Base-by-base conservation (phyloP, 2,888 invertebrate species). In the Hirtodrosophila confusa region DNA sequence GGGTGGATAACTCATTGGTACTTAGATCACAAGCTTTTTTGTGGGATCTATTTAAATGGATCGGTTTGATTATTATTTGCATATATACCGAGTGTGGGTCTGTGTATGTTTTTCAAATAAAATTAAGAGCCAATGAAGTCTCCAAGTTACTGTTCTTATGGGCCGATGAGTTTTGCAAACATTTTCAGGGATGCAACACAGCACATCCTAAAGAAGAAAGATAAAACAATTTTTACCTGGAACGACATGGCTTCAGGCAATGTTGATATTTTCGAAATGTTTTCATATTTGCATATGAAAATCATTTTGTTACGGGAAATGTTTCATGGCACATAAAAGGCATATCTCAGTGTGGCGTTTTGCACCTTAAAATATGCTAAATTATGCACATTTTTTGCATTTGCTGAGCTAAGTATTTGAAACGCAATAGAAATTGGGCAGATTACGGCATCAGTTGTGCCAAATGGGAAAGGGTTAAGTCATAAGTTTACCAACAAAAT, bases 221-320 rank as follows among this genome's bases (percentile, higher is more conserved):
- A 0, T 31, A 6, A 43, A 31, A 10, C 12, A 1, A 10, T 44
- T 31, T 35, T n/a, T 35, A 57, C 47, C 27, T 37, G 37, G 4
- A 37, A 37, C 12, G n/a, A 12, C 33, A 4, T 49, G 9, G n/a
- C 17, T 72, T 31, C 9, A 7, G 0, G 31, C 9, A 31, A 4
- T 31, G 8, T 31, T 7, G 31, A 31, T 31, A 31, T 7, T 4
- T 31, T 7, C 3, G 7, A 31, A 31, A 31, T 31, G 4, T 9
- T 31, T 31, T 31, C 7, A 31, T 48, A 78, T 80, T 74, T 76
- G 68, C 80, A 80, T 78, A 73, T 71, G 62, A 70, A 78, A 69
- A 67, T 54, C 61, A 54, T 48, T 47, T 31, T 31, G 9, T 6
- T 3, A 31, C 9, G 7, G 31, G 31, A 31, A 31, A 31, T 31